These are phyloP conservation scores for Salmo trutta DNA, from an alignment of 2,797 vertebrate genomes.

Conservation along the genomic window DNA sequence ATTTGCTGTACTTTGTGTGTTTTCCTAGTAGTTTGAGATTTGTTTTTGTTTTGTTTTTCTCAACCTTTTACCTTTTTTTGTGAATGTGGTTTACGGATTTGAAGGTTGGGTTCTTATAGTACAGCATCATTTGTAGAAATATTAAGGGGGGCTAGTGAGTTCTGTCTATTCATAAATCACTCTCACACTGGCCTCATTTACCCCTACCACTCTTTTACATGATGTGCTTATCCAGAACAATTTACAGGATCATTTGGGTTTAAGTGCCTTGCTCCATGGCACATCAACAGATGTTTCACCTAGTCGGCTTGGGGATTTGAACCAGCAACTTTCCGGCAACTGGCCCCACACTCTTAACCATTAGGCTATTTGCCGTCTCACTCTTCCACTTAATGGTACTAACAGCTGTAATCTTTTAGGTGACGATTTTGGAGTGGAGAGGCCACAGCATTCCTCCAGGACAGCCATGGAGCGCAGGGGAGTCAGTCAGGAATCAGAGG, in stretches of 20 bases:
- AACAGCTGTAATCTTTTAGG: constrained; percentile 50
- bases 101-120: not conserved
- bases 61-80: constrained; percentile 2
- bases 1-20: not conserved
- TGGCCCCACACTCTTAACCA: too few relatives aligned
- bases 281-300: too few relatives aligned
- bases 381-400: not conserved
- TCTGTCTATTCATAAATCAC: not conserved
- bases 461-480: constrained; percentile 74
- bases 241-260: too few relatives aligned
- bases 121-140: not conserved
- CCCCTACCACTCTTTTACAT: not conserved
- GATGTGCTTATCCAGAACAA: too few relatives aligned
- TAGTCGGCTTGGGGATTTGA: too few relatives aligned
- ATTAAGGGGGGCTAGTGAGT: not conserved
- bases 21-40: not conserved
- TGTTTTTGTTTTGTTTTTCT: constrained; percentile 1
- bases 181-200: not conserved
- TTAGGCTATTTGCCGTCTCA: not conserved
- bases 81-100: not conserved
- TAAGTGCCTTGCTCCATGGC: too few relatives aligned
- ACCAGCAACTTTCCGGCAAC: too few relatives aligned
- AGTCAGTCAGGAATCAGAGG: constrained; percentile 64
- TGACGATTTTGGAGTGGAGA: constrained; percentile 63
- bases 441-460: constrained; percentile 23